These are phyloP conservation scores for Apocrypta bakeri DNA, from an alignment of 1,140 invertebrate species.

Conservation along the genomic window DNA sequence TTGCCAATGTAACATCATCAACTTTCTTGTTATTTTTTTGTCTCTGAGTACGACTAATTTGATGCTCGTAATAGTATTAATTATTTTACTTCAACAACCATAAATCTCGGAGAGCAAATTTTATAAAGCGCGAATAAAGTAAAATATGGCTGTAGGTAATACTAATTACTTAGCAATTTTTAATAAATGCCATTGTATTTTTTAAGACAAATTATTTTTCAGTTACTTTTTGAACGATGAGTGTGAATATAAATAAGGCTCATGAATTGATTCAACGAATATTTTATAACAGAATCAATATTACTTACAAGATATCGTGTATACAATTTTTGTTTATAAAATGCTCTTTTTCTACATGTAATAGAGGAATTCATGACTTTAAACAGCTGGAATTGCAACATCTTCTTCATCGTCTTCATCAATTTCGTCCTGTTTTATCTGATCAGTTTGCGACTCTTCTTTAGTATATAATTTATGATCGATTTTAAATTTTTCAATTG, in stretches of 20 bases:
- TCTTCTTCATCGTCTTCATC: constrained; percentile 45
- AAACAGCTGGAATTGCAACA: constrained; percentile 28
- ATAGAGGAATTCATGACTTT: background rate
- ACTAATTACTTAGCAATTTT: background rate
- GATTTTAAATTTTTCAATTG: constrained; percentile 80
- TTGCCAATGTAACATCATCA: no score
- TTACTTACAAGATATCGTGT: background rate
- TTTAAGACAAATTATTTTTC: background rate
- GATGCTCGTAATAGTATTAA: background rate
- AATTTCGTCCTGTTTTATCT: constrained; percentile 34
- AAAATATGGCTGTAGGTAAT: no score
- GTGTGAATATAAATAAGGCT: background rate
- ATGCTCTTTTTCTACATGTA: background rate
- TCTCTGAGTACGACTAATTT: no score
- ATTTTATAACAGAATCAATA: constrained; percentile 5
- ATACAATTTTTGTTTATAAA: background rate
- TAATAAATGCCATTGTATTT: no score
- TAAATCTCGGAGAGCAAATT: background rate
- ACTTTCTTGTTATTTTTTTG: no score
- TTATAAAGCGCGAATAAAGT: no score
- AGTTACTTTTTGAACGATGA: background rate
- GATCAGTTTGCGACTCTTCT: constrained; percentile 7
- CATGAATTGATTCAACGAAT: background rate
- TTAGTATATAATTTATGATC: constrained; percentile 77
- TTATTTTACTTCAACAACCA: background rate